A percentile compares a stretch with the other conserved stretches of the same genome.
These are phyloP conservation scores for Pollicipes pollicipes DNA, from an alignment of 1,140 invertebrate genomes.

Conservation along the genomic window DNA sequence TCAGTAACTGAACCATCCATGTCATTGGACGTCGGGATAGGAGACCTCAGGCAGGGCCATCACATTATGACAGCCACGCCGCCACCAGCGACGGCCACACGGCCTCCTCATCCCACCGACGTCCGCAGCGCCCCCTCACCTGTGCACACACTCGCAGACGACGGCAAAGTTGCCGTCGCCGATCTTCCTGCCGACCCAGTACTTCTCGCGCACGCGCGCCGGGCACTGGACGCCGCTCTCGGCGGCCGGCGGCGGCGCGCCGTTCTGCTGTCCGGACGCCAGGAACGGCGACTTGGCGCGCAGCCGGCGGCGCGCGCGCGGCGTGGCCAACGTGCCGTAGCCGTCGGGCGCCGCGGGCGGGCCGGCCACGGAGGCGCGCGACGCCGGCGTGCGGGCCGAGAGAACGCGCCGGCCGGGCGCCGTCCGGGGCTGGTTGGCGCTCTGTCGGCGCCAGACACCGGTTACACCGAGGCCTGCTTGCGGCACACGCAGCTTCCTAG, in stretches of 20 bases:
- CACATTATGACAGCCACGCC: too few species aligned
- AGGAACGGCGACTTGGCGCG: not conserved
- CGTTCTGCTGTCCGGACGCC: not conserved
- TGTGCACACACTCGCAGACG: slow-evolving; percentile 56
- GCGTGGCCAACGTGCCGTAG: slow-evolving; percentile 4
- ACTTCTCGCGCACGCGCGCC: slow-evolving; percentile 26
- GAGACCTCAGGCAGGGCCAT: too few species aligned
- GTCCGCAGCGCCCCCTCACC: slow-evolving; percentile 5
- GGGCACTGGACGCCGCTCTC: slow-evolving; percentile 14
- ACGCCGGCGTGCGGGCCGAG: not conserved
- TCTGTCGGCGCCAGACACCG: too few species aligned
- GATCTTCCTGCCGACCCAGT: slow-evolving; percentile 39
- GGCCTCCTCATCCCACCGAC: too few species aligned
- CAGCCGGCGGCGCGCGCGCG: not conserved
- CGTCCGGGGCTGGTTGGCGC: too few species aligned
- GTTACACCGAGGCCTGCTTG: too few species aligned
- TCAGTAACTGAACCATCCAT: not conserved
- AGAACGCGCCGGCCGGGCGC: too few species aligned
- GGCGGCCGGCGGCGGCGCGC: not conserved
- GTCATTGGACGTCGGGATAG: too few species aligned
- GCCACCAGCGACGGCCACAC: too few species aligned
- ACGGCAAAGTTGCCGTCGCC: slow-evolving; percentile 91
- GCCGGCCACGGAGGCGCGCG: not conserved
- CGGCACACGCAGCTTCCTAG: too few species aligned
- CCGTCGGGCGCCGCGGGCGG: not conserved